Percentiles rank a stretch among this genome's conserved stretches.
Conservation (phyloP, 2,888 invertebrate genomes). For the Gisinianus flammeolus region DNA sequence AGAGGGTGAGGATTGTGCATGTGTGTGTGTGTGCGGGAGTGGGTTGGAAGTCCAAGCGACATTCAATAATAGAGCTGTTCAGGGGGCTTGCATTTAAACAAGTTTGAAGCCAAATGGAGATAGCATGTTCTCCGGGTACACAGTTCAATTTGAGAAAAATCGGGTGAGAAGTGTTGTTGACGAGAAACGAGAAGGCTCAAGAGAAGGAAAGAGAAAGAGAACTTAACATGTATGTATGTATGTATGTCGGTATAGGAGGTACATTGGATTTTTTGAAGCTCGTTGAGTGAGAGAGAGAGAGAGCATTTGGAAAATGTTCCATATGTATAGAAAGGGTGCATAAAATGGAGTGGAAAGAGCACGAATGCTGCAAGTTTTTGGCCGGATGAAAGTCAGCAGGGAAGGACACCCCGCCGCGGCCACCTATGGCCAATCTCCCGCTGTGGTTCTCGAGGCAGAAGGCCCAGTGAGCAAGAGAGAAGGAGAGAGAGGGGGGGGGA, state of each 20-base stretch:
- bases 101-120: slow-evolving; percentile 43
- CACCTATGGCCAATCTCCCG: slow-evolving; percentile 58
- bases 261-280: slow-evolving; percentile 17
- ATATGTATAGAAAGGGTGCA: slow-evolving; percentile 25
- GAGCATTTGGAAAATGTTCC: background rate
- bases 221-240: background rate
- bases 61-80: slow-evolving; percentile 37
- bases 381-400: slow-evolving; percentile 56
- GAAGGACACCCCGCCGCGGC: slow-evolving; percentile 55
- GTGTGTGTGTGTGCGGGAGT: background rate
- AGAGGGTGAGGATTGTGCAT: background rate
- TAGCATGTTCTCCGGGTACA: slow-evolving; percentile 36
- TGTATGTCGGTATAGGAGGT: background rate
- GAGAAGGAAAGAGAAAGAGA: slow-evolving; percentile 29
- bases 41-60: slow-evolving; percentile 16
- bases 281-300: background rate
- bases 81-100: slow-evolving; percentile 47
- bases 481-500: background rate
- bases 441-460: slow-evolving; percentile 58
- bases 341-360: slow-evolving; percentile 40
- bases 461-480: slow-evolving; percentile 1
- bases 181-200: slow-evolving; percentile 32
- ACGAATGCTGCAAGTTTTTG: slow-evolving; percentile 42
- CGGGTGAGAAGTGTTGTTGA: slow-evolving; percentile 44
- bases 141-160: slow-evolving; percentile 42